Conservation (phyloP, 2,797 vertebrate genomes). For the Paedocypris micromegethes region DNA sequence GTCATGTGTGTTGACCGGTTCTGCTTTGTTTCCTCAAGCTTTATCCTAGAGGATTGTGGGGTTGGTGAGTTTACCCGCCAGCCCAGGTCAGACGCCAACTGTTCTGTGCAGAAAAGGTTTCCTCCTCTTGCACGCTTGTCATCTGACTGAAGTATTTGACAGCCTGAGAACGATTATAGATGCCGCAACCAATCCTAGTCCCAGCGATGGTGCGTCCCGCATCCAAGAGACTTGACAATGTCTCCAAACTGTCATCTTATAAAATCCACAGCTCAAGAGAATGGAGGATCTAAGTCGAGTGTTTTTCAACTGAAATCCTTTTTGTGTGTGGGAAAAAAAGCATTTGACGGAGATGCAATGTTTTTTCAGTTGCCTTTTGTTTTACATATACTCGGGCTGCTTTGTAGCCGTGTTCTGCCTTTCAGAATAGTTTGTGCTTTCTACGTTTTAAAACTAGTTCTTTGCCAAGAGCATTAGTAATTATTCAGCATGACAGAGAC, state of each 20-base stretch:
- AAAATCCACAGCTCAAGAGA: conserved; percentile 6
- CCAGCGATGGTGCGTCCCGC: neutral
- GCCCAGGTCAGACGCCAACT: neutral
- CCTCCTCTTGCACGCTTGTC: neutral
- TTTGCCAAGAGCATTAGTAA: no score
- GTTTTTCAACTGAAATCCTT: conserved; percentile 3
- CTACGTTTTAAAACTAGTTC: no score
- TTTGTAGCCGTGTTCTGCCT: neutral
- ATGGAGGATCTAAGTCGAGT: neutral
- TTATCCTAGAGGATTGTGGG: neutral
- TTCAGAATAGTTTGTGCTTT: no score
- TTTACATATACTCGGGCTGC: neutral
- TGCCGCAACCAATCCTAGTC: conserved; percentile 15
- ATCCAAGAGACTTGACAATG: conserved; percentile 18
- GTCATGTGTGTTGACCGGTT: neutral
- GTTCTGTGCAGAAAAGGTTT: conserved; percentile 2
- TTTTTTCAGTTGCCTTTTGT: neutral
- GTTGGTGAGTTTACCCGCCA: conserved; percentile 1
- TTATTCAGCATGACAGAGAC: no score
- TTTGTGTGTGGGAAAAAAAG: conserved; percentile 1
- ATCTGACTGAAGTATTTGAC: conserved; percentile 26
- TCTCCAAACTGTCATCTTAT: conserved; percentile 14
- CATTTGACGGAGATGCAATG: neutral
- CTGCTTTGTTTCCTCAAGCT: neutral
- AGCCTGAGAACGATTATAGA: conserved; percentile 21